A percentile compares a stretch with the other conserved stretches of the same genome.
phyloP scores from a whole-genome alignment of 2,888 invertebrate genomes.

The Ischnura elegans region DNA sequence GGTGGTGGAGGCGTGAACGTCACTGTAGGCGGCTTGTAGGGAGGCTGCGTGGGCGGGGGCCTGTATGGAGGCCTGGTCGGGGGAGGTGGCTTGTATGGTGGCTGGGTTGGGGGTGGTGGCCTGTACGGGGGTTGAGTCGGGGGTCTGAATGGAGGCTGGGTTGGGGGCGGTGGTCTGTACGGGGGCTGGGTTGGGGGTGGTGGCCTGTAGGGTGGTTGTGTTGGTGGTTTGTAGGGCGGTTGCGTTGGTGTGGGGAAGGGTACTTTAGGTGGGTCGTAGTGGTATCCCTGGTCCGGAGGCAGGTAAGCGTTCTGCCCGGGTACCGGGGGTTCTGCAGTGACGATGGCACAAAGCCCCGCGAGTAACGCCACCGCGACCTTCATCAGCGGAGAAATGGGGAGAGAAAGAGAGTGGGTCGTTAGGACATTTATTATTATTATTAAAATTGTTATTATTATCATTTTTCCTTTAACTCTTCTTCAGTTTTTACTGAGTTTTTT shows the following conservation, averaged over 20 bases:
- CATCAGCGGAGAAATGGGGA: background rate
- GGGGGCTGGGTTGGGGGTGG: background rate
- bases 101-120: background rate
- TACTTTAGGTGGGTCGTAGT: constrained; percentile 84
- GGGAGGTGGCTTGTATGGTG: background rate
- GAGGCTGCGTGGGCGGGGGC: background rate
- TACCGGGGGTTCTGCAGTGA: constrained; percentile 3
- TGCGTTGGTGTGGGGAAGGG: constrained; percentile 80
- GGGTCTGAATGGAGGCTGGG: background rate
- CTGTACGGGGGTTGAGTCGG: background rate
- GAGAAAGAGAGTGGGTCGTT: too few species aligned
- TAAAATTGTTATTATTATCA: too few species aligned
- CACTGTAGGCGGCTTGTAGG: background rate
- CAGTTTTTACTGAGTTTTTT: too few species aligned
- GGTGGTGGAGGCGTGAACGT: background rate
- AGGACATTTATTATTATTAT: too few species aligned
- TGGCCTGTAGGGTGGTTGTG: background rate
- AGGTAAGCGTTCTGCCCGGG: constrained; percentile 85
- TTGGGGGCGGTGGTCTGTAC: background rate
- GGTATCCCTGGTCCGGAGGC: constrained; percentile 87
- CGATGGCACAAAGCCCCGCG: background rate
- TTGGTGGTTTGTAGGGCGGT: background rate
- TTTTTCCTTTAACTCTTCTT: too few species aligned
- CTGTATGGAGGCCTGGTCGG: constrained; percentile 19
- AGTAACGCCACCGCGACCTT: constrained; percentile 32